Base-by-base conservation (phyloP, 2,797 vertebrate species). In the Myripristis murdjan region DNA sequence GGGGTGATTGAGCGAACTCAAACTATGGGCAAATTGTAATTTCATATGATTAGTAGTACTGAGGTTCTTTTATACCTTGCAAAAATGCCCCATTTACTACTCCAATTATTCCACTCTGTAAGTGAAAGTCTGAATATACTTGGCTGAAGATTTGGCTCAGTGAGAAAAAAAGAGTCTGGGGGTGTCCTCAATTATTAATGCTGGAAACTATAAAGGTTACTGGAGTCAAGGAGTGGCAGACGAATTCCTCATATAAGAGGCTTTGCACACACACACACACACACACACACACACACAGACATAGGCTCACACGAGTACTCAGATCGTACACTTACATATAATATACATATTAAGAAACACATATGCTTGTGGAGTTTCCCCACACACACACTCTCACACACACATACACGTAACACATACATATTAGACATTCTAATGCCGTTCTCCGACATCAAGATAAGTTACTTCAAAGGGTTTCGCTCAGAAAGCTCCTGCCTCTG, bases 381-480 rank as follows among this genome's bases (percentile, higher is more conserved):
- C 37, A 26, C 20, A 43, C 55, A 16, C 55, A 56, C 24, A 33
- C 44, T 47, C 43, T 44, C 31, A 63, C n/a, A 52, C 22, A 56
- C 60, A 72, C 3, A 22, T 46, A 56, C 39, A 58, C 18, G 66
- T 60, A 55, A 51, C 20, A 57, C 23, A 75, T 31, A 64, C 52
- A 59, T 48, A 59, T 44, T 43, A 65, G 22, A 79, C 67, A 75
- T 75, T 83, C 72, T 79, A 85, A 85, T 73, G 58, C 70, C 83
- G 70, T 89, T 81, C 77, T 85, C 75, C 87, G 83, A 87, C 84
- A 88, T 85, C 54, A 1, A 78, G 58, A 87, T 79, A 70, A 81
- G 74, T 73, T 70, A 82, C 83, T 87, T 90, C 80, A 89, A 88
- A 90, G 78, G 62, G 22, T 83, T 87, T 69, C 26, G 41, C 63